Evolutionary conservation across 92 coral and sea anemone genomes (phyloP).

Genomic region (Plumapathes pennacea): DNA sequence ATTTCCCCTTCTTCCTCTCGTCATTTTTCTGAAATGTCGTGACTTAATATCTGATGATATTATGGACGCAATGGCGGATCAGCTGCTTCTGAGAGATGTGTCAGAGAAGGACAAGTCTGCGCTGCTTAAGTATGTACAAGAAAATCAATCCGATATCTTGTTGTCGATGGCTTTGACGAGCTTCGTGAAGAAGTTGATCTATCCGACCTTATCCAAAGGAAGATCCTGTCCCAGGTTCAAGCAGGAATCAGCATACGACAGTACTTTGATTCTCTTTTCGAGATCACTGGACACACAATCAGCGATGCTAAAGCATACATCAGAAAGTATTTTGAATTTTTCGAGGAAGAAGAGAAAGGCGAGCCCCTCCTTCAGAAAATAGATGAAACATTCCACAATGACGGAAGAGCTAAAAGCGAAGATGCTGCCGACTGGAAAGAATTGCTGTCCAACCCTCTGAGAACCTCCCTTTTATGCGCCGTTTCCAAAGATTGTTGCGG

Average conservation of each 20-base stretch:
- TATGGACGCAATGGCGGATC: slow-evolving; percentile 29
- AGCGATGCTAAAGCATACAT: slow-evolving; percentile 7
- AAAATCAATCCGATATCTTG: slow-evolving; percentile 13
- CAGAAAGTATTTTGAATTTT: slow-evolving; percentile 21
- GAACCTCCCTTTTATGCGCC: slow-evolving; percentile 19
- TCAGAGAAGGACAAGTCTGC: neutral
- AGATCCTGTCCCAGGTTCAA: slow-evolving; percentile 2
- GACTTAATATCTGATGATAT: slow-evolving; percentile 12
- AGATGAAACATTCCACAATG: neutral
- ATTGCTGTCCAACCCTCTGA: slow-evolving; percentile 24
- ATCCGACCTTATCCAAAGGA: neutral
- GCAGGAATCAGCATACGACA: slow-evolving; percentile 4
- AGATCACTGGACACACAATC: slow-evolving; percentile 17
- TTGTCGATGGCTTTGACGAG: slow-evolving; percentile 45
- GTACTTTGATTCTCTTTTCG: slow-evolving; percentile 17
- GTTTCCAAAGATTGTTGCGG: slow-evolving; percentile 26
- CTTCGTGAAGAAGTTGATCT: no score
- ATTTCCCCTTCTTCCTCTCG: slow-evolving; percentile 11
- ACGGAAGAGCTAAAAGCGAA: no score
- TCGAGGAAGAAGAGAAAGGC: neutral
- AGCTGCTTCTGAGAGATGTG: slow-evolving; percentile 16
- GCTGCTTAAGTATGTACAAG: slow-evolving; percentile 3
- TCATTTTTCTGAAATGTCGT: slow-evolving; percentile 20
- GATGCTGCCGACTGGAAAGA: no score
- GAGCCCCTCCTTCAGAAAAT: neutral